Base-by-base conservation (phyloP, 2,797 vertebrate genomes). In the Nasua narica region DNA sequence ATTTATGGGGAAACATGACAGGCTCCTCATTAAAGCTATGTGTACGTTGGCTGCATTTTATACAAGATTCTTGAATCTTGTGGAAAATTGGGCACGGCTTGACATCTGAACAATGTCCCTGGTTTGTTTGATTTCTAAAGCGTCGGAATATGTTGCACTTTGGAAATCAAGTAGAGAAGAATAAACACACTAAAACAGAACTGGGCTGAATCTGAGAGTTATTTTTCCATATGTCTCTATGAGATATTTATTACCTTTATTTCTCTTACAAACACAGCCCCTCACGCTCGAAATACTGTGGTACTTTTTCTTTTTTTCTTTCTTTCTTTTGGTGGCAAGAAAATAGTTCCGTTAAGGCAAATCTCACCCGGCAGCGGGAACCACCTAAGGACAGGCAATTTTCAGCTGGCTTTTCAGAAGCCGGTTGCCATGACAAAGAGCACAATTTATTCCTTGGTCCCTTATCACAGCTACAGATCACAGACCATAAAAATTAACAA, bases 21-120 rank as follows among this genome's bases (percentile, higher is more conserved):
- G 95, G 95, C 94, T 94, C 74, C 96, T 98, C 96, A 96, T 97
- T 97, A 98, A 97, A 97, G 95, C 96, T 97, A 86, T 98, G 97
- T 97, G 97, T 97, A 97, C 29, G 9, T 97, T 98, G 96, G 97
- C 98, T 97, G 95, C 83, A 97, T 98, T 98, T 98, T 97, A 96
- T 87, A 94, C 95, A 97, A 89, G 97, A 96, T 97, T 97, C 95
- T 96, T 81, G 92, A 97, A 97, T 97, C 95, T 97, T 97, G 95
- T 96, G 96, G 97, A 97, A 97, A 97, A 96, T 23, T 94, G 96
- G 97, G 97, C 95, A 96, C 6, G 82, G 93, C 92, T 78, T 95
- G 93, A 97, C 97, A 95, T 97, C 93, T 96, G 95, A 97, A 97
- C 96, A 98, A 97, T 97, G 88, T 95, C 78, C 78, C 93, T 70